Evolutionary conservation across 1,140 invertebrate species (phyloP).

Genomic region (Trichomalopsis sarcophagae): DNA sequence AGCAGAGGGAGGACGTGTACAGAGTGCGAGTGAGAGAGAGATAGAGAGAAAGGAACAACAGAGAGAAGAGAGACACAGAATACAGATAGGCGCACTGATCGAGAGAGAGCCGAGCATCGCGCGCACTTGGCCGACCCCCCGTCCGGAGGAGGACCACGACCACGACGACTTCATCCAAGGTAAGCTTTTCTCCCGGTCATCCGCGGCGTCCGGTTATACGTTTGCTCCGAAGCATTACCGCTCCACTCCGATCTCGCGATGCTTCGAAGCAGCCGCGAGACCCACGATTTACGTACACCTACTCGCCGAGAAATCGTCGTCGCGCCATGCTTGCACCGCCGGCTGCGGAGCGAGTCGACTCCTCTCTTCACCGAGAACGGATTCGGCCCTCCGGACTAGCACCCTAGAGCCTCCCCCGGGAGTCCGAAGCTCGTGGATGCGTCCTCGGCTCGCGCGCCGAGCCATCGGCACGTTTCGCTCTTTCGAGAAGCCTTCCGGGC

Average conservation of each 20-base stretch:
- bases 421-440: not conserved
- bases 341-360: not conserved
- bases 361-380: not conserved
- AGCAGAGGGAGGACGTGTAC: not conserved
- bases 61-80: not conserved
- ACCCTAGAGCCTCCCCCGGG: too few species aligned
- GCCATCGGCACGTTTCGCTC: not conserved
- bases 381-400: too few species aligned
- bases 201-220: too few species aligned
- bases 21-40: not conserved
- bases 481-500: slow-evolving; percentile 11
- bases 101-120: not conserved
- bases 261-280: too few species aligned
- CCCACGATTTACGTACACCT: too few species aligned
- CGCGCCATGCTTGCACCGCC: slow-evolving; percentile 32
- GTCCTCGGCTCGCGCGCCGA: not conserved
- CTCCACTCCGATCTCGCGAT: too few species aligned
- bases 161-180: not conserved
- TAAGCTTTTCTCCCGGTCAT: not conserved
- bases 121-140: slow-evolving; percentile 6
- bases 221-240: too few species aligned
- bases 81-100: too few species aligned
- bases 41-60: slow-evolving; percentile 4
- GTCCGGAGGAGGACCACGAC: slow-evolving; percentile 14
- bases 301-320: not conserved